Base-by-base conservation (phyloP, 2,888 invertebrate species). In the Nasonovia ribisnigri region DNA sequence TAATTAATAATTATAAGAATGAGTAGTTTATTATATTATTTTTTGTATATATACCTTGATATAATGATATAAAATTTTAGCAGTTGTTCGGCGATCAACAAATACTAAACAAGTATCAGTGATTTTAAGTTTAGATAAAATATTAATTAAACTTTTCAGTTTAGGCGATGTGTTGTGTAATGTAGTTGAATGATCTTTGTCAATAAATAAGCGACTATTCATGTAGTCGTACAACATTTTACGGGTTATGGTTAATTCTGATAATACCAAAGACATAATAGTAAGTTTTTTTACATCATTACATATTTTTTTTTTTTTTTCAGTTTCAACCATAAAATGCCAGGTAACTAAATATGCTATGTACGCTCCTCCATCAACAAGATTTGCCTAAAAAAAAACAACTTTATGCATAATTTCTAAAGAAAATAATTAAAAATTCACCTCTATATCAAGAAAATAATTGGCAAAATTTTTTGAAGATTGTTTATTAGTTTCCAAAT, bases 11-110 rank as follows among this genome's bases (percentile, higher is more conserved):
- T 20, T 51, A 51, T 51, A 20, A 51, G 3, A 51, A 51, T 4
- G 36, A 77, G 42, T 54, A 48, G 36, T 88, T 43, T 24, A 92
- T 43, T 43, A 60, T 36, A 54, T 42, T 48, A 29, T 88, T 87
- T 88, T 93, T 84, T 51, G 16, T 54, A 54, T 16, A 86, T 94
- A 95, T 95, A 96, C 96, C 95, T 97, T 96, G 10, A 98, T 95
- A 8, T 98, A 95, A 94, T 97, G 97, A 95, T 96, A 97, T 0
- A 99, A 95, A 16, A 98, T 96, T 96, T 98, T 97, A 0, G 98
- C 97, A 0, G 98, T 97, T 95, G 97, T 97, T 90, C 98, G 96
- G 95, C 97, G 96, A 95, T 97, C 96, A 0, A 97, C 97, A 95
- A 98, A 98, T 94, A 98, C 96, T 42, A 98, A 96, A 0, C 94